Conservation (phyloP, 2,797 vertebrate genomes). For the Myiothlypis coronata region DNA sequence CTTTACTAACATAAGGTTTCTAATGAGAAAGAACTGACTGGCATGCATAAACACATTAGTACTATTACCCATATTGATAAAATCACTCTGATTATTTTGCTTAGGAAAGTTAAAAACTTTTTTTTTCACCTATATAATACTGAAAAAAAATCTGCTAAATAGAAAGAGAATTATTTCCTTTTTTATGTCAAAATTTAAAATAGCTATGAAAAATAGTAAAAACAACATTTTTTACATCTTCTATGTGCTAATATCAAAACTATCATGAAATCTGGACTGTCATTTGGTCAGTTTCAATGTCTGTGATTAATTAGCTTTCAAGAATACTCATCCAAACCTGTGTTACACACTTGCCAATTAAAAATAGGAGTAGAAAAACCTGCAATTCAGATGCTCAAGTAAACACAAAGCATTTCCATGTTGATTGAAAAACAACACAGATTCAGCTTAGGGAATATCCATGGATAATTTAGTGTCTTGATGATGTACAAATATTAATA, state of each 20-base stretch:
- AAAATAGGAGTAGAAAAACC: neutral
- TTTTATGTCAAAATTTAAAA: neutral
- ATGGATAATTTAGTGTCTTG: neutral
- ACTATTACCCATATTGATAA: neutral
- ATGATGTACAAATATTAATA: neutral
- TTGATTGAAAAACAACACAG: neutral
- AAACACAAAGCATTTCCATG: neutral
- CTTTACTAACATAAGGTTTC: neutral
- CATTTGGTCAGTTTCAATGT: neutral
- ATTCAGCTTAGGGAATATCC: neutral
- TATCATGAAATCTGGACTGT: neutral
- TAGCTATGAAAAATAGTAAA: neutral
- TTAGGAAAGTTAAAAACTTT: neutral
- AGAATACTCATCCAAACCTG: neutral
- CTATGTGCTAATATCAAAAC: neutral
- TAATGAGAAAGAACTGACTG: slow-evolving; percentile 7
- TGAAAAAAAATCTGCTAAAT: neutral
- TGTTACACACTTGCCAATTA: neutral
- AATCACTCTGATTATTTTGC: neutral
- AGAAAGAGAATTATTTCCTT: neutral
- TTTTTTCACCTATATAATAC: neutral
- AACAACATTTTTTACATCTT: neutral
- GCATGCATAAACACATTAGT: neutral
- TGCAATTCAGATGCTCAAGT: neutral
- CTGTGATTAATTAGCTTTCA: neutral